phyloP scores from a whole-genome alignment of 2,113 vertebrate genomes.

The Phasianus colchicus region DNA sequence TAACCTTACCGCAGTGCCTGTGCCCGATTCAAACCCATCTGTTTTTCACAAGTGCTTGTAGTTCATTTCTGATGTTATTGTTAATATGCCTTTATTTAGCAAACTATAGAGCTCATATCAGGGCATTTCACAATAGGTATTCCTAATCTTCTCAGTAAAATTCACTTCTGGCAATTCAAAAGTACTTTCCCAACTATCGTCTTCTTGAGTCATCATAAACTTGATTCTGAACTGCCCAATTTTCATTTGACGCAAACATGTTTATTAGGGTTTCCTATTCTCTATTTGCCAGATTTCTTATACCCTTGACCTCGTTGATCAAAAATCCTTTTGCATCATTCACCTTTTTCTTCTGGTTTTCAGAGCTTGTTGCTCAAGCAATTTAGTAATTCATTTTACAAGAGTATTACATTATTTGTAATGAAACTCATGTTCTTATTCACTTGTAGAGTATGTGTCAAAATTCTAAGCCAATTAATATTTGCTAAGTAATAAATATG shows the following conservation, averaged over 20 bases:
- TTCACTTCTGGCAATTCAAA: background rate
- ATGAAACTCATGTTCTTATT: background rate
- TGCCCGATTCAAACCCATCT: background rate
- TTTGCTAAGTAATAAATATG: background rate
- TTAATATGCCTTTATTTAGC: background rate
- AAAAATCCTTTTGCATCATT: background rate
- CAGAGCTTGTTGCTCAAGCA: background rate
- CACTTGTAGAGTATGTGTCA: background rate
- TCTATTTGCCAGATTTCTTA: background rate
- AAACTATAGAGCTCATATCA: background rate
- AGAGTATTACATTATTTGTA: background rate
- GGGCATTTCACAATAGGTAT: background rate
- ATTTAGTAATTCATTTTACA: background rate
- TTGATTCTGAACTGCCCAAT: background rate
- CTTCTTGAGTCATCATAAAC: background rate
- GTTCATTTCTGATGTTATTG: background rate
- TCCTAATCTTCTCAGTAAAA: background rate
- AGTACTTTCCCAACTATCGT: background rate
- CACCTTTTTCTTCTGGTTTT: background rate
- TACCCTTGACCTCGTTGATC: conserved; percentile 2
- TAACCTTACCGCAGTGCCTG: background rate
- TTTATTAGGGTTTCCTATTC: background rate
- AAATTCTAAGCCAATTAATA: background rate
- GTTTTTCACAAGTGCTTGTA: background rate
- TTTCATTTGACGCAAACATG: background rate